Percentiles rank a stretch among this genome's conserved stretches.
phyloP scores from a whole-genome alignment of 1,140 invertebrate species.

The Pseudachorutes palmiensis region DNA sequence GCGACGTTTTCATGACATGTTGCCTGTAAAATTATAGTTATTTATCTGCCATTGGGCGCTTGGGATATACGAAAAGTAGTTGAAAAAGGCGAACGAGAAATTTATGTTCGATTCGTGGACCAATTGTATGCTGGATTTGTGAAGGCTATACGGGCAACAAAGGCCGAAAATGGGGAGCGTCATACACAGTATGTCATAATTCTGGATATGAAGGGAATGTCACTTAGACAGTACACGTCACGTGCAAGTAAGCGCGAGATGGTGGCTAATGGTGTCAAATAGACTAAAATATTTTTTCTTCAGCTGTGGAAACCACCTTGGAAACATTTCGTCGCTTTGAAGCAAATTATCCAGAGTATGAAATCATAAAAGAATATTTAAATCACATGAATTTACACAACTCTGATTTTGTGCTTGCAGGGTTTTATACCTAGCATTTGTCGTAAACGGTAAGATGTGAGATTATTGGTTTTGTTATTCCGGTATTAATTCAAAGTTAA shows the following conservation, averaged over 20 bases:
- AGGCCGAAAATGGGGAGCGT: neutral
- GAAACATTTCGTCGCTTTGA: conserved; percentile 20
- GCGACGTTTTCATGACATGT: too few relatives aligned
- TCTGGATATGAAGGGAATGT: conserved; percentile 11
- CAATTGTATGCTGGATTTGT: neutral
- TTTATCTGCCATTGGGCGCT: neutral
- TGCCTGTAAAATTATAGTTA: neutral
- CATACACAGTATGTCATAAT: conserved; percentile 11
- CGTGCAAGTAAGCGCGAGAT: neutral
- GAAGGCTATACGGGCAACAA: neutral
- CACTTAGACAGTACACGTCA: conserved; percentile 8
- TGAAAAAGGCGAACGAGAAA: neutral
- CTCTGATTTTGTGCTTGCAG: too few relatives aligned
- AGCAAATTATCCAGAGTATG: conserved; percentile 23
- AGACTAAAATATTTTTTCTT: neutral
- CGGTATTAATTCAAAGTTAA: neutral
- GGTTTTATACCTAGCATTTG: conserved; percentile 11
- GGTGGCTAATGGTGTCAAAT: neutral
- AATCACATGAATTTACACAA: too few relatives aligned
- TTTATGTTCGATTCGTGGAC: conserved; percentile 15
- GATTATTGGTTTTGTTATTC: neutral
- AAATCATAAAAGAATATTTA: too few relatives aligned
- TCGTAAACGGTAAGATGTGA: conserved; percentile 20
- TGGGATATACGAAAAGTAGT: conserved; percentile 12
- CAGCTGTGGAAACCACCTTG: conserved; percentile 5